phyloP scores from a whole-genome alignment of 2,113 vertebrate species.

The Mesocricetus auratus region DNA sequence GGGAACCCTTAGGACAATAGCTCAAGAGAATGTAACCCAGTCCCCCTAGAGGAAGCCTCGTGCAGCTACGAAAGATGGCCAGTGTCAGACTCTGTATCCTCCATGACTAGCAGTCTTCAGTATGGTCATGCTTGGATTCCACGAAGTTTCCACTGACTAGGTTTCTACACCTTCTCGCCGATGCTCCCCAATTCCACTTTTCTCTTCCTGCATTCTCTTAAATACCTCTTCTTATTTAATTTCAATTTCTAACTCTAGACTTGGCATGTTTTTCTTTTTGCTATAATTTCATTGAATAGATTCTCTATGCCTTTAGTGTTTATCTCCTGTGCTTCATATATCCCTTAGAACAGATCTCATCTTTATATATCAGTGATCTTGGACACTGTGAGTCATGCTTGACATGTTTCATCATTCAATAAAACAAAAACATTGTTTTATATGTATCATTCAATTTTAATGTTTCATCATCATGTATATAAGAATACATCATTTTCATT shows the following conservation, averaged over 20 bases:
- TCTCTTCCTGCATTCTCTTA: background rate
- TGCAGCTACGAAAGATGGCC: background rate
- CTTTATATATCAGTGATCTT: background rate
- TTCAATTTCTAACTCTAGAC: background rate
- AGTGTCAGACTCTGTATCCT: background rate
- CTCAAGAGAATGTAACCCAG: background rate
- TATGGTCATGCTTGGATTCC: background rate
- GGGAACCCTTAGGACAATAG: background rate
- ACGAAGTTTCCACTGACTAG: background rate
- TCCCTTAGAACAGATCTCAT: background rate
- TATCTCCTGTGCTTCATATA: background rate
- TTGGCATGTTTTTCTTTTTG: background rate
- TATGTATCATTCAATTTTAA: background rate
- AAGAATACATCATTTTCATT: background rate
- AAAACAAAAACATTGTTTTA: background rate
- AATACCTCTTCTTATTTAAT: background rate
- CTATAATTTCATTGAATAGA: background rate
- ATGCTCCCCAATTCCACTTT: background rate
- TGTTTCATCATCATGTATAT: background rate
- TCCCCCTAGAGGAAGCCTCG: background rate
- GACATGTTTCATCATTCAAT: background rate
- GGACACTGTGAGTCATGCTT: background rate
- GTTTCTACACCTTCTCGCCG: background rate
- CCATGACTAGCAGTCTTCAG: background rate
- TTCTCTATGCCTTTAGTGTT: background rate